These are phyloP conservation scores for Psittacula derbiana DNA, from an alignment of 2,797 vertebrate genomes.

Conservation along the genomic window DNA sequence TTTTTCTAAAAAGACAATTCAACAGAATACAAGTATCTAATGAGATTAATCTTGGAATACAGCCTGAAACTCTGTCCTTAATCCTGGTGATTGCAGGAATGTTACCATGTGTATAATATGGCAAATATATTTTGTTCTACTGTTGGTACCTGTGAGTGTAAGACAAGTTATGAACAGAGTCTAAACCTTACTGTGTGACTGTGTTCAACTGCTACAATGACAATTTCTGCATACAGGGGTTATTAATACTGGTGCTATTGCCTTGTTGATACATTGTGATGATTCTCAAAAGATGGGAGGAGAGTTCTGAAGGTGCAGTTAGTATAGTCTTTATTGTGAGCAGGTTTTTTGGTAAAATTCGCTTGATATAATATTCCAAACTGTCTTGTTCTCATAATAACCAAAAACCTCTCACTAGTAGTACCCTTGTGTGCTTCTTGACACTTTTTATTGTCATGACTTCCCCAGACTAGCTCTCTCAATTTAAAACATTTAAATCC, in stretches of 20 bases:
- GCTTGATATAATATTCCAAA: not conserved
- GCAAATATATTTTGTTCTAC: not conserved
- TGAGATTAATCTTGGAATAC: not conserved
- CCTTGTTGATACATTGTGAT: not conserved
- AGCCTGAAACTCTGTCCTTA: not conserved
- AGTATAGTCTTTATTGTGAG: not conserved
- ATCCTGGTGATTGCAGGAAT: not conserved
- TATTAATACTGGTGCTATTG: not conserved
- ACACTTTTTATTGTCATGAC: not conserved
- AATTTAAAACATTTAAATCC: not conserved
- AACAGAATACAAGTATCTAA: not conserved
- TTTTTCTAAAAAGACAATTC: not conserved
- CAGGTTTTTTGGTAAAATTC: not conserved
- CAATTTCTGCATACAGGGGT: not conserved
- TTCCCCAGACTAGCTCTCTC: not conserved
- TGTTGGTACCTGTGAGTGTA: not conserved
- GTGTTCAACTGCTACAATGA: not conserved
- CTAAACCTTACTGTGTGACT: not conserved
- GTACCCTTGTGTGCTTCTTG: not conserved
- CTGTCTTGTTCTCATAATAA: not conserved
- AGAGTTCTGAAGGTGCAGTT: not conserved
- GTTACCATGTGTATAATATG: not conserved
- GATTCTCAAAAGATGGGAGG: accelerated
- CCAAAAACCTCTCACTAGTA: not conserved
- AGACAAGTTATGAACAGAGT: not conserved